These are phyloP conservation scores for Herpetotheres cachinnans DNA, from an alignment of 2,113 vertebrate species.

Conservation along the genomic window DNA sequence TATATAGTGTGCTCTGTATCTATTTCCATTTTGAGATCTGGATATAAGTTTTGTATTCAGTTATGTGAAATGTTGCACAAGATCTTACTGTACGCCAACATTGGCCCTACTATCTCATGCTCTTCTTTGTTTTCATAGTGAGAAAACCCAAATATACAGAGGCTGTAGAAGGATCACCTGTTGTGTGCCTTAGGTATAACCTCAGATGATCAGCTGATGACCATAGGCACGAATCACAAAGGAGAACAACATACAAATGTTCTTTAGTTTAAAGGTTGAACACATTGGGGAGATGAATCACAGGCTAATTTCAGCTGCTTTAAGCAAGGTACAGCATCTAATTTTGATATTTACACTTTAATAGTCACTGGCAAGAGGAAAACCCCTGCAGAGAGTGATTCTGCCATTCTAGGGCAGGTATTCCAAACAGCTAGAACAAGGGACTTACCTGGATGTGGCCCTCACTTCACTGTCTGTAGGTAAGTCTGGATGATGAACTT, in stretches of 20 bases:
- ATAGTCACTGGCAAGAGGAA: not conserved
- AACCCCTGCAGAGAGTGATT: not conserved
- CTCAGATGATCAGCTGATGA: not conserved
- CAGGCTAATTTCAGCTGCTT: not conserved
- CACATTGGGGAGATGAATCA: not conserved
- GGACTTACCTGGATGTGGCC: not conserved
- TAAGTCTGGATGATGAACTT: not conserved
- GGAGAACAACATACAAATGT: not conserved
- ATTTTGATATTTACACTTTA: not conserved
- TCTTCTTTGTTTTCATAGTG: not conserved
- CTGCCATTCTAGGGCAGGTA: not conserved
- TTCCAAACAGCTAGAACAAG: not conserved
- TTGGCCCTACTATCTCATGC: not conserved
- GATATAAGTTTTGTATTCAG: not conserved
- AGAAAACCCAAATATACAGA: not conserved
- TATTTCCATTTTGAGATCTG: not conserved
- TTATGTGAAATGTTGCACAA: not conserved
- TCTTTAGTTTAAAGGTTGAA: not conserved
- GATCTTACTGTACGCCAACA: not conserved
- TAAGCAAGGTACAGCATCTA: fast-evolving
- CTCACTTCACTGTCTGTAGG: not conserved
- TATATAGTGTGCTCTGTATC: not conserved
- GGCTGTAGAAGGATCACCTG: not conserved
- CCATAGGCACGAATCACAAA: not conserved
- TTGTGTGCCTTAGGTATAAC: not conserved